Conservation (phyloP, 1,140 invertebrate genomes). For the Anastrepha ludens region DNA sequence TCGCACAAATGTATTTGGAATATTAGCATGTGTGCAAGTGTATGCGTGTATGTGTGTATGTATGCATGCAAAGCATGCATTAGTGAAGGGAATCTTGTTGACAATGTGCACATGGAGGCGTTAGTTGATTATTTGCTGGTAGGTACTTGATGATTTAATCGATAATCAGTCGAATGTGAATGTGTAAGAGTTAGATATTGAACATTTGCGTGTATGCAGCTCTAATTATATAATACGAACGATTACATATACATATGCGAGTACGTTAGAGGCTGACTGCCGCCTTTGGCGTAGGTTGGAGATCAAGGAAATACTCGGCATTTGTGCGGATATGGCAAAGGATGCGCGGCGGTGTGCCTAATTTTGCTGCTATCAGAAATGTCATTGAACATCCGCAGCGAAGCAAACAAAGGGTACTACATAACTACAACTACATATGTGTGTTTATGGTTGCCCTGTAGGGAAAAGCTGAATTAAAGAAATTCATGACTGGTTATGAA, state of each 20-base stretch:
- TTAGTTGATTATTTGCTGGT: slow-evolving; percentile 25
- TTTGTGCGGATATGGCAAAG: slow-evolving; percentile 2
- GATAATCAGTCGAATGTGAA: slow-evolving; percentile 20
- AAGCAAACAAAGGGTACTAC: not conserved
- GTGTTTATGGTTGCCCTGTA: no score
- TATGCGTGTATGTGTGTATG: not conserved
- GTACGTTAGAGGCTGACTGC: not conserved
- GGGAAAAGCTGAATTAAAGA: no score
- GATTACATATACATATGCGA: no score
- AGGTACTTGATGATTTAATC: slow-evolving; percentile 28
- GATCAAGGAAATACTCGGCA: slow-evolving; percentile 5
- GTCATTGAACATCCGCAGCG: slow-evolving; percentile 20
- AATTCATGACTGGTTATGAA: no score
- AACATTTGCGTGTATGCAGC: not conserved
- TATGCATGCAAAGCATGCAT: not conserved
- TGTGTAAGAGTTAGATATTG: not conserved
- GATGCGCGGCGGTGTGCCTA: not conserved
- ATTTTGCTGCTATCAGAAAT: not conserved
- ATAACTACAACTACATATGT: not conserved
- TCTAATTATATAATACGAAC: no score
- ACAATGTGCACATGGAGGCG: not conserved
- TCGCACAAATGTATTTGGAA: not conserved
- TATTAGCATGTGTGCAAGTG: not conserved
- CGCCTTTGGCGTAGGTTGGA: not conserved
- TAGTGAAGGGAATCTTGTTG: slow-evolving; percentile 13